Evolutionary conservation across 2,113 vertebrate genomes (phyloP).

Genomic region (Tragulus kanchil): DNA sequence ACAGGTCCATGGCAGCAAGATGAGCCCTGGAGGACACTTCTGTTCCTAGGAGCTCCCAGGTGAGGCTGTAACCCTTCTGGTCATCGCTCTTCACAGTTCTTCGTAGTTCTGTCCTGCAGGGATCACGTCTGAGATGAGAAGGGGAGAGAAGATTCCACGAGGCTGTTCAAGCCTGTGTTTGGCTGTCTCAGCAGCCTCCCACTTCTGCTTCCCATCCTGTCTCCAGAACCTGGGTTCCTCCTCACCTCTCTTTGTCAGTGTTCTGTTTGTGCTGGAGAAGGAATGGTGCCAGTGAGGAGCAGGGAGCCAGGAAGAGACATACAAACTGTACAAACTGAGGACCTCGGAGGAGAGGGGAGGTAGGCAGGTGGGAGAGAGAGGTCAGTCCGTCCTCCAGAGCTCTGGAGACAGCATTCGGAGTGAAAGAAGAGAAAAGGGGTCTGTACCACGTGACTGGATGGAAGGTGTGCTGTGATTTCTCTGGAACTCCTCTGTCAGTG

Average conservation of each 20-base stretch:
- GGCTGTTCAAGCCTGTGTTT: neutral
- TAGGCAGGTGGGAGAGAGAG: rapidly evolving
- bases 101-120: neutral
- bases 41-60: neutral
- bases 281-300: constrained; percentile 20
- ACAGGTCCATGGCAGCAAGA: neutral
- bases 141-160: neutral
- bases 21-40: neutral
- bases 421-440: constrained; percentile 61
- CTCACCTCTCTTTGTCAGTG: neutral
- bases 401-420: constrained; percentile 55
- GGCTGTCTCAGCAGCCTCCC: neutral
- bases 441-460: constrained; percentile 28
- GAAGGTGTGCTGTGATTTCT: constrained; percentile 78
- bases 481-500: constrained; percentile 35
- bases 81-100: neutral
- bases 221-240: neutral
- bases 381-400: neutral
- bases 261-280: constrained; percentile 34
- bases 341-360: neutral
- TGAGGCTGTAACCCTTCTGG: neutral
- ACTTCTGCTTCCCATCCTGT: neutral
- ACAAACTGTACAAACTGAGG: neutral
- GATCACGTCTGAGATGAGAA: neutral
- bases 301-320: neutral